A percentile compares a stretch with the other conserved stretches of the same genome.
phyloP scores from a whole-genome alignment of 2,888 invertebrate species.

The Cheilosia scutellata region DNA sequence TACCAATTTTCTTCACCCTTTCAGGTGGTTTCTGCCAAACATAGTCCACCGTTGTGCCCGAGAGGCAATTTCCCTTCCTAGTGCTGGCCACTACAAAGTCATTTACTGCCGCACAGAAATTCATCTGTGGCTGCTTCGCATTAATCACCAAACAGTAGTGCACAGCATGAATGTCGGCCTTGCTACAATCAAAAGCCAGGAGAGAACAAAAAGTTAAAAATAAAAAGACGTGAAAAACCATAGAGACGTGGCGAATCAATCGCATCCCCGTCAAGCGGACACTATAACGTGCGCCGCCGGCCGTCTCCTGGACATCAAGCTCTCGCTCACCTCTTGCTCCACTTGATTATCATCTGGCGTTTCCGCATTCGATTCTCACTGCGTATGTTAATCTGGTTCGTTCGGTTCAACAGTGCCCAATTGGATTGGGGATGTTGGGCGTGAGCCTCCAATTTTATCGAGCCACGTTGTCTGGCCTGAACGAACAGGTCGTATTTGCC shows the following conservation, averaged over 20 bases:
- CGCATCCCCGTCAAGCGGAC: slow-evolving; percentile 1
- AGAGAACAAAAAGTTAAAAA: background rate
- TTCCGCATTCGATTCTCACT: slow-evolving; percentile 83
- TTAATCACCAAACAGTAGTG: slow-evolving; percentile 83
- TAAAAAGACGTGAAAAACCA: slow-evolving; percentile 10
- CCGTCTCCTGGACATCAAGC: background rate
- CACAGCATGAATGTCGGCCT: slow-evolving; percentile 83
- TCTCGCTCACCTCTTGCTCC: slow-evolving; percentile 82
- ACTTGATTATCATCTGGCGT: slow-evolving; percentile 83
- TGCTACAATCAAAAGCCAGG: slow-evolving; percentile 77
- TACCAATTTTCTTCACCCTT: slow-evolving; percentile 80
- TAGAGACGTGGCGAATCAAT: slow-evolving; percentile 43
- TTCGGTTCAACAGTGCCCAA: slow-evolving; percentile 83
- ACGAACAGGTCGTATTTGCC: slow-evolving; percentile 83
- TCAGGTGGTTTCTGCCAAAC: slow-evolving; percentile 81
- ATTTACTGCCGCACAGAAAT: slow-evolving; percentile 79
- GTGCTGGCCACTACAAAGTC: slow-evolving; percentile 78
- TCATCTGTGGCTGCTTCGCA: slow-evolving; percentile 77
- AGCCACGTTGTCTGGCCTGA: slow-evolving; percentile 80
- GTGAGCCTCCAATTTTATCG: slow-evolving; percentile 81
- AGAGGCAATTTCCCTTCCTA: slow-evolving; percentile 71
- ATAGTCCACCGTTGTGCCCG: slow-evolving; percentile 78
- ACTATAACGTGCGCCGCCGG: background rate
- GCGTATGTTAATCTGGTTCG: slow-evolving; percentile 81
- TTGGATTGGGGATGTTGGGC: slow-evolving; percentile 81